Evolutionary conservation across 2,797 vertebrate genomes (phyloP), one percentile per base, ranked within the genome.

Genomic region (Semaprochilodus insignis): DNA sequence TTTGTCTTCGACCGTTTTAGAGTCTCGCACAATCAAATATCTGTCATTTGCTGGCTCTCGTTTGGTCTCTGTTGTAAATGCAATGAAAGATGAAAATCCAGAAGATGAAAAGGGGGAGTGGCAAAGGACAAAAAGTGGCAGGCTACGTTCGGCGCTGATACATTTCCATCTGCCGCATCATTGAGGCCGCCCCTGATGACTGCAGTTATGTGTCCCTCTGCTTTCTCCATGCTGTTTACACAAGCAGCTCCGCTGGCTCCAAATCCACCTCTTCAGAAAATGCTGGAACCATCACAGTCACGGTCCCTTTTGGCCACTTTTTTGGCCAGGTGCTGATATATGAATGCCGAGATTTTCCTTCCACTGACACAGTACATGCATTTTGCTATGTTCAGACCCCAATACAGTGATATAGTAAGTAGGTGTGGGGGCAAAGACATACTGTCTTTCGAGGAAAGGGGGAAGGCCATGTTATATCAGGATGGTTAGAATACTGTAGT

Each of bases 11-110:
- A 13, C 51, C 10, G 52, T 55, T 74, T 74, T 40, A 57, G 25
- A 14, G 40, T 74, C 55, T 57, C 17, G 6, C 72, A 57, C 72
- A 74, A 74, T 74, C 54, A 74, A 15, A 59, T 23, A 76, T 76
- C 55, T 75, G 57, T 21, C 14, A 44, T 44, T 62, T 60, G 55
- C 34, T 60, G 73, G 54, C 74, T 62, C 74, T 54, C 16, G 3
- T 25, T 27, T 25, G 55, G 57, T 40, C 74, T 57, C 48, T 72
- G 6, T 27, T 57, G 34, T 15, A 23, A 25, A 60, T 27, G 57
- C 4, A 21, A 55, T 31, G 48, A 71, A 16, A 14, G 21, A 40
- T 60, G 54, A 17, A 60, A 62, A 48, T 62, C 57, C 36, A 76
- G 62, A 60, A 59, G 34, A 40, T 59, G 55, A 23, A 13, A 40